A percentile compares a stretch with the other conserved stretches of the same genome.
Evolutionary conservation across 2,797 vertebrate genomes (phyloP).

Genomic region (Malurus leucopterus): DNA sequence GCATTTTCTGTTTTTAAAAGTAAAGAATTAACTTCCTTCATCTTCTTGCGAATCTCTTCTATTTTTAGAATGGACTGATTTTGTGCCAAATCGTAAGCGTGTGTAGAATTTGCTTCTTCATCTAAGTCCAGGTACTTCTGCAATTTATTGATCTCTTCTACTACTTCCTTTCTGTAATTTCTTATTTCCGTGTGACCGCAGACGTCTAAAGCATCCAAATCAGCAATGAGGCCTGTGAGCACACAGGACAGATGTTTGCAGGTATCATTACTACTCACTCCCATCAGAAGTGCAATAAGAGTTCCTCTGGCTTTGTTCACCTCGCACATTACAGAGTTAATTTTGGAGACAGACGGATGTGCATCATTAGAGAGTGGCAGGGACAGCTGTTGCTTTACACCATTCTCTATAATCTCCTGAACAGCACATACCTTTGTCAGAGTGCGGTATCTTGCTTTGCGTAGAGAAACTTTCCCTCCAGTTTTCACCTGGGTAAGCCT

Average conservation of each 20-base stretch:
- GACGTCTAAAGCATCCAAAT: conserved; percentile 93
- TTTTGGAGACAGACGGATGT: conserved; percentile 85
- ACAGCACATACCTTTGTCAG: conserved; percentile 89
- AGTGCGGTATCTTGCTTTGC: conserved; percentile 90
- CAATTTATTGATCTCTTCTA: conserved; percentile 93
- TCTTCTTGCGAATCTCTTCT: conserved; percentile 84
- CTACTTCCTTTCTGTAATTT: conserved; percentile 93
- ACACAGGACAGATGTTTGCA: conserved; percentile 90
- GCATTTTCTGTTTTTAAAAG: conserved; percentile 80
- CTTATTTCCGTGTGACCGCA: conserved; percentile 86
- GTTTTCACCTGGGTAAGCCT: conserved; percentile 93
- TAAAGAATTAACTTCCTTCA: conserved; percentile 80
- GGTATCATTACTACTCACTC: conserved; percentile 87
- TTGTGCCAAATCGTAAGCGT: conserved; percentile 86
- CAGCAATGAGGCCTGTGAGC: conserved; percentile 89
- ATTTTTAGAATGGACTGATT: conserved; percentile 94
- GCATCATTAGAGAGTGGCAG: conserved; percentile 89
- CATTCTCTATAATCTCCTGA: conserved; percentile 89
- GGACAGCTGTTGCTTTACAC: conserved; percentile 82
- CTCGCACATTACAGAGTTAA: conserved; percentile 92
- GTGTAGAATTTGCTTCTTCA: conserved; percentile 86
- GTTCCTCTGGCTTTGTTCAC: conserved; percentile 90
- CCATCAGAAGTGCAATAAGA: conserved; percentile 90
- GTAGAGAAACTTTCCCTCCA: conserved; percentile 85
- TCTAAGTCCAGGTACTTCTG: conserved; percentile 92